A percentile compares a stretch with the other conserved stretches of the same genome.
These are phyloP conservation scores for Microchirus variegatus DNA, from an alignment of 2,797 vertebrate genomes.

Conservation along the genomic window DNA sequence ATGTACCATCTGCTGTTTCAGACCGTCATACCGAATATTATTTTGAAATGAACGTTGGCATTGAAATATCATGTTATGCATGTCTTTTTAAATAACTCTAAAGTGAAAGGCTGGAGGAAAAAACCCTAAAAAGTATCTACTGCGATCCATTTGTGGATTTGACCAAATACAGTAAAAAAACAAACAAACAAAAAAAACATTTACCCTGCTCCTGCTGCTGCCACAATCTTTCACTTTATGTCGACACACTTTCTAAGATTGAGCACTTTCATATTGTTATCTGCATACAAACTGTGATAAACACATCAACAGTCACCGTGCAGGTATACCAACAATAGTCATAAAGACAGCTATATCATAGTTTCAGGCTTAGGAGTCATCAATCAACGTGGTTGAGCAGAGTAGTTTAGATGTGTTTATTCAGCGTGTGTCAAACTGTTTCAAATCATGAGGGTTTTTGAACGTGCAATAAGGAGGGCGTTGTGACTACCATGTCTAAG, in stretches of 20 bases:
- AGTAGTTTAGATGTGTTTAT: slow-evolving; percentile 6
- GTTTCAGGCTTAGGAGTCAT: slow-evolving; percentile 28
- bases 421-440: not conserved
- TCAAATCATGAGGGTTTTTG: too few species aligned
- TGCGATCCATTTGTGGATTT: too few species aligned
- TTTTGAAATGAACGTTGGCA: too few species aligned
- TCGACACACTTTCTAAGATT: slow-evolving; percentile 31
- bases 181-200: slow-evolving; percentile 10
- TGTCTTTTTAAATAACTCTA: too few species aligned
- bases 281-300: slow-evolving; percentile 39
- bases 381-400: slow-evolving; percentile 29
- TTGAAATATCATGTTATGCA: too few species aligned
- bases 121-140: too few species aligned
- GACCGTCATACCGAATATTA: too few species aligned
- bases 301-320: slow-evolving; percentile 18
- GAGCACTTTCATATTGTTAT: slow-evolving; percentile 30
- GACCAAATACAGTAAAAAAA: too few species aligned
- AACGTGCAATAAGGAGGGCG: too few species aligned
- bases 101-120: too few species aligned
- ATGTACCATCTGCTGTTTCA: too few species aligned
- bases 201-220: slow-evolving; percentile 29
- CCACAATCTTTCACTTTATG: slow-evolving; percentile 12
- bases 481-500: too few species aligned
- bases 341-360: slow-evolving; percentile 22
- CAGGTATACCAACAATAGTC: slow-evolving; percentile 38